Evolutionary conservation across 2,113 vertebrate genomes (phyloP).

Genomic region (Elephas maximus): DNA sequence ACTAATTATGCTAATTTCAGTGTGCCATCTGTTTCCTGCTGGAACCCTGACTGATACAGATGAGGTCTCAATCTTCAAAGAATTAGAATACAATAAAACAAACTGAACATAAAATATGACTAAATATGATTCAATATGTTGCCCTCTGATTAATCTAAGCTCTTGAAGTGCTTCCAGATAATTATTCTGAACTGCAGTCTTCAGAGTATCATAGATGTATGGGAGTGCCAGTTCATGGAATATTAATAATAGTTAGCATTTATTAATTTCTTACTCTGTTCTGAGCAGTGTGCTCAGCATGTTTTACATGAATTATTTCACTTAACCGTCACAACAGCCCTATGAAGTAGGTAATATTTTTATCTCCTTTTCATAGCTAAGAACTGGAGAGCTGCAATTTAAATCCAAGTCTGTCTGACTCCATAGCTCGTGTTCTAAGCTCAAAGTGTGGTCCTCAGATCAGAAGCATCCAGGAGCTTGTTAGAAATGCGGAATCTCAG

Average conservation of each 20-base stretch:
- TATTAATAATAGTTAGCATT: conserved; percentile 29
- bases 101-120: conserved; percentile 63
- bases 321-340: conserved; percentile 11
- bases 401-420: not conserved
- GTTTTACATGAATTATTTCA: conserved; percentile 62
- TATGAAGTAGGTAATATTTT: conserved; percentile 44
- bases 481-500: conserved; percentile 40
- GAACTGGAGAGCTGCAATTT: not conserved
- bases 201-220: conserved; percentile 35
- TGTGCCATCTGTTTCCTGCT: conserved; percentile 70
- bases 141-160: conserved; percentile 63
- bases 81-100: conserved; percentile 66
- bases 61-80: conserved; percentile 72
- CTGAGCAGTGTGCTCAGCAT: not conserved
- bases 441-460: not conserved
- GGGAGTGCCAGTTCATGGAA: conserved; percentile 39
- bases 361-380: conserved; percentile 52
- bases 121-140: conserved; percentile 62
- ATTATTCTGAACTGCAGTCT: conserved; percentile 57
- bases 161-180: conserved; percentile 60
- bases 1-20: conserved; percentile 70
- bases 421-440: conserved; percentile 7
- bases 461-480: not conserved
- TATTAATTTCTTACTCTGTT: conserved; percentile 32
- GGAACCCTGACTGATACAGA: conserved; percentile 58